Conservation (phyloP, 2,113 vertebrate species). For the Bubo blakistoni region DNA sequence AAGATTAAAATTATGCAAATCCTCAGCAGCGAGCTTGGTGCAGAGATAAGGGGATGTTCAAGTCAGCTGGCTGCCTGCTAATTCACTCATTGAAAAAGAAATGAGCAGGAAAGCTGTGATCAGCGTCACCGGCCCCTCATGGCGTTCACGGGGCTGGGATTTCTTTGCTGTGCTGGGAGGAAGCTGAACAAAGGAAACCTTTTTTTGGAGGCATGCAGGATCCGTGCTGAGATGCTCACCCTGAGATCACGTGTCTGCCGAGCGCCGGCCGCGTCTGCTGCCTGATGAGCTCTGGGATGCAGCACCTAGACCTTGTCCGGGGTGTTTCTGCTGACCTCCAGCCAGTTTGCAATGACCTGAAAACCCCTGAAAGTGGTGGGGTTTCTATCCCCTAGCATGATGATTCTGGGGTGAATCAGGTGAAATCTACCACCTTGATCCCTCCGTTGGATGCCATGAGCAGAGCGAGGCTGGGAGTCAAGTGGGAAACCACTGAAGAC, state of each 20-base stretch:
- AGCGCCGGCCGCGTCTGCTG: fast-evolving
- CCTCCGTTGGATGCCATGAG: fast-evolving
- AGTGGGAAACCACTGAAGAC: fast-evolving
- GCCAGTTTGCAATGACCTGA: background rate
- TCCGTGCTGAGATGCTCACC: background rate
- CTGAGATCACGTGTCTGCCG: fast-evolving
- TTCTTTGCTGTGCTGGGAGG: background rate
- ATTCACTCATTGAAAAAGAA: conserved; percentile 53
- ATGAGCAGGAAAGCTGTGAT: conserved; percentile 39
- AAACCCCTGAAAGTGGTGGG: no score
- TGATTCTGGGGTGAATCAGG: background rate
- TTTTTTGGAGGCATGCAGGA: background rate
- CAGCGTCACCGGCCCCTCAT: background rate
- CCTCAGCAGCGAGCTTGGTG: conserved; percentile 43
- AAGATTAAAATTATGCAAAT: conserved; percentile 77
- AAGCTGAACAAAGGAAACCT: conserved; percentile 2
- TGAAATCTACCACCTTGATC: background rate
- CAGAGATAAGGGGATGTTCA: conserved; percentile 69
- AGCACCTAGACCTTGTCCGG: background rate
- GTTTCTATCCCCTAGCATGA: fast-evolving
- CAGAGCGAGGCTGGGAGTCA: background rate
- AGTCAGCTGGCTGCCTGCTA: conserved; percentile 67
- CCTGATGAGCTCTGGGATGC: background rate
- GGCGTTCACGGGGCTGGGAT: background rate
- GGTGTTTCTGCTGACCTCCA: background rate